Conservation (phyloP, 1,140 invertebrate genomes). For the Holotrichia oblita region DNA sequence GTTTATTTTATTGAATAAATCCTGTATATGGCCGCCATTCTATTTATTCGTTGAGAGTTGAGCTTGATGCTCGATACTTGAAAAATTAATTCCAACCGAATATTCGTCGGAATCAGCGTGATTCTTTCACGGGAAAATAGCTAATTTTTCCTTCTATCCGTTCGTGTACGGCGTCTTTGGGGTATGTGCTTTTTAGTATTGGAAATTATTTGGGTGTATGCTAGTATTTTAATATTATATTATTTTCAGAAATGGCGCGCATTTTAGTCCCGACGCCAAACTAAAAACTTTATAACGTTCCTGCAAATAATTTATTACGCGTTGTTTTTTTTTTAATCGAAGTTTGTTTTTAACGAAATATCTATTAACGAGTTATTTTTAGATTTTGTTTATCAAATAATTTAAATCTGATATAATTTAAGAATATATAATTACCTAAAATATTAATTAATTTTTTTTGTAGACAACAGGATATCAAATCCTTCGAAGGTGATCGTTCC, state of each 20-base stretch:
- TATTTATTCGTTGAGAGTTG: constrained; percentile 22
- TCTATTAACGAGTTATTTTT: constrained; percentile 4
- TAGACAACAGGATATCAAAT: neutral
- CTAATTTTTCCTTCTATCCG: constrained; percentile 1
- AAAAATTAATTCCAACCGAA: constrained; percentile 36
- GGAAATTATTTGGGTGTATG: constrained; percentile 42
- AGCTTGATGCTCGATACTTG: constrained; percentile 3
- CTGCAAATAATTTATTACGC: neutral
- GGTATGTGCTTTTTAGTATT: neutral
- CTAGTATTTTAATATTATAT: constrained; percentile 42
- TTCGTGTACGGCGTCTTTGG: neutral
- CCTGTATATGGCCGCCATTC: constrained; percentile 38
- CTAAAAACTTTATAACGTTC: constrained; percentile 30
- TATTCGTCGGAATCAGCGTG: neutral
- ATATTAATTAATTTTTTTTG: no score
- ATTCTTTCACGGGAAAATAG: neutral
- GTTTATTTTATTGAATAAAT: constrained; percentile 40
- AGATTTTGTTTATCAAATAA: constrained; percentile 23
- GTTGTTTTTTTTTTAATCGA: neutral
- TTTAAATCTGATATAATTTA: no score
- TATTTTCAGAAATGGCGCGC: constrained; percentile 41
- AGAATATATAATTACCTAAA: no score
- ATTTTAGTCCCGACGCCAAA: constrained; percentile 36
- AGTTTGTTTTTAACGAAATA: no score
- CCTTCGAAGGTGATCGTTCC: neutral